Evolutionary conservation across 1,140 invertebrate genomes (phyloP), one percentile per base, ranked within the genome.

Genomic region (Vollenhovia emeryi): DNA sequence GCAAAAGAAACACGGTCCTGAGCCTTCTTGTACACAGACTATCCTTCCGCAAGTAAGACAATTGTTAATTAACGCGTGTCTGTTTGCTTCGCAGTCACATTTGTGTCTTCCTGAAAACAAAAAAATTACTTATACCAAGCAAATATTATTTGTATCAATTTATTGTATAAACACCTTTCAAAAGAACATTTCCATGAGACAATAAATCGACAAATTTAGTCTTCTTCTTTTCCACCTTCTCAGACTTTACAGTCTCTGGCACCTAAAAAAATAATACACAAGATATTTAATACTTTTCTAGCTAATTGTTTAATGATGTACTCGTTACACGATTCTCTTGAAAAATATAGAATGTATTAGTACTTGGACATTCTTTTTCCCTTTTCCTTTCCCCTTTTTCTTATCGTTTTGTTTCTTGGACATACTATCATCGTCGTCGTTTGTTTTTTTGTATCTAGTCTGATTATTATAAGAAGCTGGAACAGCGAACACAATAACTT

Each of bases 1-100:
- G 95, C 99, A 99, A 91, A 97, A 99, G 13, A 99, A 96, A 93
- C 99, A 99, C 1, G 98, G 98, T 0, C 99, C 99, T 48, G 98
- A 97, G 2, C 99, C 99, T 95, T 99, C 99, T 95, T 99, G 99
- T 74, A 96, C 96, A 95, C 99, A 99, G 30, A 99, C 98, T 91
- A 99, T 98, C 86, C 98, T 95, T 0, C 99, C 99, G 96, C 99
- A 99, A 73, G 96, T 96, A 0, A 98, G 92, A 91, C 99, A 99
- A 95, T 99, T 99, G 92, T 98, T 99, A 64, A 99, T 96, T 13
- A 99, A 95, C 68, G 96, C 95, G 95, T 99, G 99, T 92, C 97
- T 97, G 18, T 96, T 96, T 2, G 98, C 99, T 95, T 99, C 97
- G 93, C 99, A 99, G 73, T 99, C 96, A 95, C 99, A 99, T 60